Percentiles rank a stretch among this genome's conserved stretches.
Conservation (phyloP, 2,113 vertebrate genomes). For the Lepus europaeus region DNA sequence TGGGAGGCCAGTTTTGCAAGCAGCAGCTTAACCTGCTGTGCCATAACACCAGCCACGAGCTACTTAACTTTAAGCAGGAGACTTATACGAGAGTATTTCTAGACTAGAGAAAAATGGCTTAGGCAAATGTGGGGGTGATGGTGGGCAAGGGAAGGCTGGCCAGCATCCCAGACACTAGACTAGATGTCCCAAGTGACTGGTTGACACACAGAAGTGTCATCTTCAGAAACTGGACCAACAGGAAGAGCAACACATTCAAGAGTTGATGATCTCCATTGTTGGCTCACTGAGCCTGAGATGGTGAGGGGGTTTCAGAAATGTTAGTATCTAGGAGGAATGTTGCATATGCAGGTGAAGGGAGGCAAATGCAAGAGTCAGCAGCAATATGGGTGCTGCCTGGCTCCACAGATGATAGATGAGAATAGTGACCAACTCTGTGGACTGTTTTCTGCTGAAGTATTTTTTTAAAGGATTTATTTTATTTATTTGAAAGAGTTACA, state of each 20-base stretch:
- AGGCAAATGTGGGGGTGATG: background rate
- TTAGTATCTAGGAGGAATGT: background rate
- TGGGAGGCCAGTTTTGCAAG: too few relatives aligned
- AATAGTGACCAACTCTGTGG: background rate
- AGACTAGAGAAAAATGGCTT: background rate
- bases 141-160: background rate
- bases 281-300: background rate
- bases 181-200: background rate
- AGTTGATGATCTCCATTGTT: background rate
- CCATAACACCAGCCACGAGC: too few relatives aligned
- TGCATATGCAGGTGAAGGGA: background rate
- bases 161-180: background rate
- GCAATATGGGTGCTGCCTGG: background rate
- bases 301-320: background rate
- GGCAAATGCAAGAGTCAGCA: background rate
- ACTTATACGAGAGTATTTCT: background rate
- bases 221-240: background rate
- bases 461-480: background rate
- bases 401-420: background rate
- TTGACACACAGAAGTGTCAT: background rate
- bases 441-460: background rate
- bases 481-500: too few relatives aligned
- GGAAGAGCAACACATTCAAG: background rate
- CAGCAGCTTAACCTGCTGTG: too few relatives aligned
- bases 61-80: background rate